phyloP scores from a whole-genome alignment of 2,113 vertebrate genomes.

The Corythornis cristatus region DNA sequence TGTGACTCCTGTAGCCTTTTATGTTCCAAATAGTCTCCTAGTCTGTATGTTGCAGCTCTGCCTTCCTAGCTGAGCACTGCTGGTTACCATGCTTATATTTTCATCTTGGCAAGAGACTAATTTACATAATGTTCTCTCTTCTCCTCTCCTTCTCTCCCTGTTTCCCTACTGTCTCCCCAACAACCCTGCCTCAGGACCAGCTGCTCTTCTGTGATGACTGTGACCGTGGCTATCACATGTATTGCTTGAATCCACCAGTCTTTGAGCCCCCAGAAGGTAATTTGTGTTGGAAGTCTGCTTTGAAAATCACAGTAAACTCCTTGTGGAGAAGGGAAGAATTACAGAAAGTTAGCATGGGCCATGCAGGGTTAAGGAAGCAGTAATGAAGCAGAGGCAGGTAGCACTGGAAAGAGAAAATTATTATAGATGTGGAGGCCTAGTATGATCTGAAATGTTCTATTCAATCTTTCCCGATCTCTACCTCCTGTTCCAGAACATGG shows the following conservation, averaged over 20 bases:
- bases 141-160: neutral
- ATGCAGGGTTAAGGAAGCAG: neutral
- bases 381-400: neutral
- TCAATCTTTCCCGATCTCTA: neutral
- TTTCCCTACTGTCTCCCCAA: neutral
- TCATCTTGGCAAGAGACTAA: slow-evolving; percentile 41
- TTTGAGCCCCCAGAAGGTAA: slow-evolving; percentile 96
- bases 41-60: neutral
- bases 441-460: neutral
- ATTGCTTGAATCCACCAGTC: slow-evolving; percentile 96
- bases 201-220: slow-evolving; percentile 98
- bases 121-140: slow-evolving; percentile 25
- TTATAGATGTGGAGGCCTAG: neutral
- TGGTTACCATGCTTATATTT: slow-evolving; percentile 8
- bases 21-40: neutral
- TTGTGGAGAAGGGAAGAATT: neutral
- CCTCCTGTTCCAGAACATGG: neutral
- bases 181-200: slow-evolving; percentile 84
- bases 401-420: neutral
- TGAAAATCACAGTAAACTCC: neutral
- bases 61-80: neutral
- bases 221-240: slow-evolving; percentile 99
- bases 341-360: neutral
- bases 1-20: neutral
- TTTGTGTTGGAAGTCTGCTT: neutral